phyloP scores from a whole-genome alignment of 2,113 vertebrate species.

The Sphaerodactylus townsendi region DNA sequence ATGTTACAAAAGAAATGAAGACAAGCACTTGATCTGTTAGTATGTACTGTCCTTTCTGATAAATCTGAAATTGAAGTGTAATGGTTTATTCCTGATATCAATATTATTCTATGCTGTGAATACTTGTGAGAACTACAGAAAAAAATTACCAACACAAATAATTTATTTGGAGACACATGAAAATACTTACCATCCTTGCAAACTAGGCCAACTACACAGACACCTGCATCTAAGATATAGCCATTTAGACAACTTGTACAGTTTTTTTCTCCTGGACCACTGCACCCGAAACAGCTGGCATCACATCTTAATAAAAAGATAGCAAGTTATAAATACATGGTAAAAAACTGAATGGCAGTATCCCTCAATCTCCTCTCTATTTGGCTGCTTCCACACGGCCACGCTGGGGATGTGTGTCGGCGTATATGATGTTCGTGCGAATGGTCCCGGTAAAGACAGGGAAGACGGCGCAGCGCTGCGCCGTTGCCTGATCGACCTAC shows the following conservation, averaged over 20 bases:
- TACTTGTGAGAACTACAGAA: neutral
- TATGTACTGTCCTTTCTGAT: neutral
- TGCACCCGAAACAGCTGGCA: slow-evolving; percentile 88
- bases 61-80: neutral
- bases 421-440: too few species aligned
- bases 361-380: neutral
- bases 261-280: slow-evolving; percentile 90
- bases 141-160: neutral
- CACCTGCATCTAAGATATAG: slow-evolving; percentile 90
- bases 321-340: neutral
- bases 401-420: too few species aligned
- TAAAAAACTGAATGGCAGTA: neutral
- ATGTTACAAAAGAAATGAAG: slow-evolving; percentile 28
- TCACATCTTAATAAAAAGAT: slow-evolving; percentile 82
- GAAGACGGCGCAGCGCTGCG: too few species aligned
- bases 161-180: neutral
- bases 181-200: slow-evolving; percentile 98
- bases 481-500: too few species aligned
- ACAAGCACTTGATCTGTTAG: neutral
- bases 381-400: too few species aligned
- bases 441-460: too few species aligned
- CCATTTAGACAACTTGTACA: slow-evolving; percentile 91
- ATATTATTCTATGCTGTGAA: neutral
- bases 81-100: neutral
- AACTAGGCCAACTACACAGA: slow-evolving; percentile 91